These are phyloP conservation scores for Anolis sagrei DNA, from an alignment of 2,113 vertebrate species.

Conservation along the genomic window DNA sequence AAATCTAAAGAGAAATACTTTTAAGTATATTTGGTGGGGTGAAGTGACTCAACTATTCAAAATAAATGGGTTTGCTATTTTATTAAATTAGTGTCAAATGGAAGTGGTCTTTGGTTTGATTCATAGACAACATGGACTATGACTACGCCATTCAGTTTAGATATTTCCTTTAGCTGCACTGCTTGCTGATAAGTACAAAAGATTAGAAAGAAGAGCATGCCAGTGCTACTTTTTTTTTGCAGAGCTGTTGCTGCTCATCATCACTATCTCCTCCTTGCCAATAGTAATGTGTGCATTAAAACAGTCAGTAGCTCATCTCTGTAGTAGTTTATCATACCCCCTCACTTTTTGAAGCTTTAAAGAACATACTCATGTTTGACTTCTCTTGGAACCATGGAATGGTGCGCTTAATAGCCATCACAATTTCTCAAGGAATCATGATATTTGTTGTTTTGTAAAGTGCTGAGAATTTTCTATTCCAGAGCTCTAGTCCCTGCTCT, in stretches of 20 bases:
- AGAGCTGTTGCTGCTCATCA: neutral
- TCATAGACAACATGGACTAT: neutral
- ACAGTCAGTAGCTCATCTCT: neutral
- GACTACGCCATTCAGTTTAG: neutral
- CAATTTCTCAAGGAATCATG: too few relatives aligned
- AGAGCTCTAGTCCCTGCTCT: neutral
- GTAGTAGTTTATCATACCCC: neutral
- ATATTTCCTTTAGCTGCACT: slow-evolving; percentile 2
- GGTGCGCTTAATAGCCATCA: neutral
- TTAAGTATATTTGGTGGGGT: slow-evolving; percentile 41
- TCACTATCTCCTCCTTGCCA: neutral
- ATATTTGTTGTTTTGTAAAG: too few relatives aligned
- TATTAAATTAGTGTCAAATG: slow-evolving; percentile 46
- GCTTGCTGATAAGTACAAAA: slow-evolving; percentile 24
- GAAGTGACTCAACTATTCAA: slow-evolving; percentile 26
- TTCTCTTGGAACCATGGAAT: neutral
- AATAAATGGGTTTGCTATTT: slow-evolving; percentile 49
- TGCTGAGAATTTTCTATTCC: neutral
- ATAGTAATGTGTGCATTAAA: neutral
- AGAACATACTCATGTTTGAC: neutral
- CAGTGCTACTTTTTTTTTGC: slow-evolving; percentile 4
- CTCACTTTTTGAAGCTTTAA: neutral
- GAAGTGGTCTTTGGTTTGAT: slow-evolving; percentile 41
- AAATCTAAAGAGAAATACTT: slow-evolving; percentile 66
- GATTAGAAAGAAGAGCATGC: slow-evolving; percentile 6